Conservation (phyloP, 2,888 invertebrate species). For the Mylabris sibirica region DNA sequence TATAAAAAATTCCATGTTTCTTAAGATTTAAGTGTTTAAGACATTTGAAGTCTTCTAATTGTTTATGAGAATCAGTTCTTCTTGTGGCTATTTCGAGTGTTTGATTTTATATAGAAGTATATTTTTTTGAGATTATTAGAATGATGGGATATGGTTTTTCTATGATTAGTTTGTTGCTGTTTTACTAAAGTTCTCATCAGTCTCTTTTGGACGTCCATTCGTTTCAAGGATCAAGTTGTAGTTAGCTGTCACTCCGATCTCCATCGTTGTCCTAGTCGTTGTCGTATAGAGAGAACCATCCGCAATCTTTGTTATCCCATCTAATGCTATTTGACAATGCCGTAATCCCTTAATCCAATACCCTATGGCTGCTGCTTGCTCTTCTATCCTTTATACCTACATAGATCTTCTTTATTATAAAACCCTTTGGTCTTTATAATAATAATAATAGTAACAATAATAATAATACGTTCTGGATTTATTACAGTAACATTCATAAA, state of each 20-base stretch:
- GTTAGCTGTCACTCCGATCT: conserved; percentile 36
- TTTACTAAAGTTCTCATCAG: conserved; percentile 8
- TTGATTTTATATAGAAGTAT: neutral
- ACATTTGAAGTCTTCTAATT: too few relatives aligned
- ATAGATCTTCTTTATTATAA: conserved; percentile 41
- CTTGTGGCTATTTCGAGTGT: neutral
- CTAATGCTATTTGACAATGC: conserved; percentile 54
- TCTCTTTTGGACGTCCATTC: conserved; percentile 17
- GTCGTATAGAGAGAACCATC: conserved; percentile 24
- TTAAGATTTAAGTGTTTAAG: too few relatives aligned
- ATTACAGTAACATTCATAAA: neutral
- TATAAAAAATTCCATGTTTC: too few relatives aligned
- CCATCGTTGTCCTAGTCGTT: conserved; percentile 1
- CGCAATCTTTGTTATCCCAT: conserved; percentile 53
- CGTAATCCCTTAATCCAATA: conserved; percentile 53
- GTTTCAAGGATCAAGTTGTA: conserved; percentile 32
- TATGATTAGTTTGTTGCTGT: neutral
- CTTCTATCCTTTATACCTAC: conserved; percentile 38
- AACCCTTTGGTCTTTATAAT: conserved; percentile 24
- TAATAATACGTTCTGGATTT: neutral
- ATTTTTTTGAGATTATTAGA: neutral
- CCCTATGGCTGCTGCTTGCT: conserved; percentile 45
- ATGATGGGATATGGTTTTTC: neutral
- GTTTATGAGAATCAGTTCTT: too few relatives aligned
- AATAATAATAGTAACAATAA: neutral